phyloP scores from a whole-genome alignment of 2,113 vertebrate genomes.

The Brienomyrus brachyistius region DNA sequence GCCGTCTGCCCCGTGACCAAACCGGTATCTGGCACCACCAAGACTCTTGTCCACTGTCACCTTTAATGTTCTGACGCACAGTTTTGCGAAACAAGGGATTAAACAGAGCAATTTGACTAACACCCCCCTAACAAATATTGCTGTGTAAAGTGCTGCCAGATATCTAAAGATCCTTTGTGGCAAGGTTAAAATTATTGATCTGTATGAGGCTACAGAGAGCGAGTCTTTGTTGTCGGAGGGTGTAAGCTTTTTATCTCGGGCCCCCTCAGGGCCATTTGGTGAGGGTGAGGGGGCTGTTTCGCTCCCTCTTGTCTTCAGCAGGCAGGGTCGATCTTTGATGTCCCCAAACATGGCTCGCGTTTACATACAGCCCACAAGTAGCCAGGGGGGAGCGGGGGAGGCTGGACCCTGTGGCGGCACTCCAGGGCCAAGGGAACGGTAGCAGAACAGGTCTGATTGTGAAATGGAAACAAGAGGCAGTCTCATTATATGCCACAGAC shows the following conservation, averaged over 20 bases:
- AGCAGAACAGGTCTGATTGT: not conserved
- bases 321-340: conserved; percentile 58
- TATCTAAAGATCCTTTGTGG: conserved; percentile 42
- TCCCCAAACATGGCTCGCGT: conserved; percentile 48
- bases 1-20: not conserved
- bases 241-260: conserved; percentile 61
- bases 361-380: conserved; percentile 48
- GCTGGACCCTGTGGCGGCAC: not conserved
- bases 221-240: conserved; percentile 49
- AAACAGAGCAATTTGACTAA: conserved; percentile 20
- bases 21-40: not conserved
- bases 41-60: not conserved
- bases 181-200: conserved; percentile 64
- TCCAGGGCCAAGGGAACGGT: not conserved
- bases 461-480: not conserved
- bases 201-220: conserved; percentile 37
- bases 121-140: conserved; percentile 23
- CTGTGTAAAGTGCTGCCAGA: conserved; percentile 37
- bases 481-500: conserved; percentile 17
- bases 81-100: conserved; percentile 17
- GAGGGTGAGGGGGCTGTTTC: conserved; percentile 53
- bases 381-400: conserved; percentile 11
- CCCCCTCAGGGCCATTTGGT: conserved; percentile 52
- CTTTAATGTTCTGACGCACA: not conserved
- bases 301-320: conserved; percentile 42